Evolutionary conservation across 2,113 vertebrate genomes (phyloP), one percentile per base, ranked within the genome.

Genomic region (Indri indri): DNA sequence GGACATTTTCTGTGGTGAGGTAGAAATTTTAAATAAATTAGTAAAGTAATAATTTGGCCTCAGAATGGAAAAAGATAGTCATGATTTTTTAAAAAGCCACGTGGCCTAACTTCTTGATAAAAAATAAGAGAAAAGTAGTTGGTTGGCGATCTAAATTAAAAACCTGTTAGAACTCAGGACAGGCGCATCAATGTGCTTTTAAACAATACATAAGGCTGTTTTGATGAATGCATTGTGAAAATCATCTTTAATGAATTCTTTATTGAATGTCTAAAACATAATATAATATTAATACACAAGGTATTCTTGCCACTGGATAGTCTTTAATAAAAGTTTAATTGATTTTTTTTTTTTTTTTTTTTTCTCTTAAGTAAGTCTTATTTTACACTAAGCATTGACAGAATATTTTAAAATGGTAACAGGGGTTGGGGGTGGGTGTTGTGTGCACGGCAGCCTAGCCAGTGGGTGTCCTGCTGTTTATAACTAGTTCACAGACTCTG

Each of bases 261-360:
- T 96, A 70, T 32, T 90, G 98, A 99, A 97, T 98, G 98, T 99
- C 98, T 98, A 97, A 97, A 98, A 95, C 97, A 98, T 86, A 97
- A 97, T 98, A 97, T 95, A 77, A 79, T 96, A 97, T 87, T 95
- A 77, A 79, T 96, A 97, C 88, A 97, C 88, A 97, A 98, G 96
- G 93, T 97, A 98, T 98, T 97, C 98, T 98, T 97, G 98, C 97
- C 98, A 98, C 98, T 98, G 98, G 98, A 98, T 98, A 98, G 98
- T 97, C 98, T 97, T 98, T 98, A 98, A 98, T 98, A 98, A 98
- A 98, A 98, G 90, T 98, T 98, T 97, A 91, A 95, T 98, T 98
- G 96, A 97, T 92, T 98, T 98, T 98, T 98, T 95, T 84, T 40
- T n/a, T n/a, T 18, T 54, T 98, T 96, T 98, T 95, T 88, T 98